A percentile compares a stretch with the other conserved stretches of the same genome.
Conservation (phyloP, 1,140 invertebrate species). For the Stegodyphus dumicola region DNA sequence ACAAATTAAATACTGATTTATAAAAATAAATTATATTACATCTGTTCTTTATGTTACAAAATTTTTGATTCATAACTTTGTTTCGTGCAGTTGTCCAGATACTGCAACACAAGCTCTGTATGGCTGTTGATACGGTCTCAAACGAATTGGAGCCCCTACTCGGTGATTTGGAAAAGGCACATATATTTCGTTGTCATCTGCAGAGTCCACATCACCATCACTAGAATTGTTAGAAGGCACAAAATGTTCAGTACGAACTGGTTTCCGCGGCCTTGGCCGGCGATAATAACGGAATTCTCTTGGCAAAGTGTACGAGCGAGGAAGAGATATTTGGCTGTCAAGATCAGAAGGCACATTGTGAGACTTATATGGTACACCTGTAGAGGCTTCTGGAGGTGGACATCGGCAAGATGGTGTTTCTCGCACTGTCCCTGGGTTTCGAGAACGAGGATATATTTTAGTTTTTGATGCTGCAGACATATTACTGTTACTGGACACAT, state of each 20-base stretch:
- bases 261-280: slow-evolving; percentile 71
- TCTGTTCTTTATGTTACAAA: not conserved
- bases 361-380: slow-evolving; percentile 70
- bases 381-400: slow-evolving; percentile 52
- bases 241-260: slow-evolving; percentile 74
- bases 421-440: slow-evolving; percentile 39
- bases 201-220: slow-evolving; percentile 75
- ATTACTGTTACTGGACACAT: slow-evolving; percentile 61
- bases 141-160: slow-evolving; percentile 32
- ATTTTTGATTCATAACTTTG: slow-evolving; percentile 52
- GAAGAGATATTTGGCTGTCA: slow-evolving; percentile 81
- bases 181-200: slow-evolving; percentile 63
- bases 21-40: slow-evolving; percentile 31
- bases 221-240: slow-evolving; percentile 85
- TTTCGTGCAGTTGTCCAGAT: slow-evolving; percentile 53
- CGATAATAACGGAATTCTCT: slow-evolving; percentile 84
- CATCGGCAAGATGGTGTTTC: slow-evolving; percentile 43
- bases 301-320: slow-evolving; percentile 84
- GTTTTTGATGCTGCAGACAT: slow-evolving; percentile 50
- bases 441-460: slow-evolving; percentile 47
- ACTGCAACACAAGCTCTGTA: slow-evolving; percentile 53
- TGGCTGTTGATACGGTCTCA: slow-evolving; percentile 50
- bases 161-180: slow-evolving; percentile 51
- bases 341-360: slow-evolving; percentile 77
- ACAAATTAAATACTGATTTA: slow-evolving; percentile 55